These are phyloP conservation scores for Lacerta viridis DNA, from an alignment of 2,797 vertebrate genomes.

Conservation along the genomic window DNA sequence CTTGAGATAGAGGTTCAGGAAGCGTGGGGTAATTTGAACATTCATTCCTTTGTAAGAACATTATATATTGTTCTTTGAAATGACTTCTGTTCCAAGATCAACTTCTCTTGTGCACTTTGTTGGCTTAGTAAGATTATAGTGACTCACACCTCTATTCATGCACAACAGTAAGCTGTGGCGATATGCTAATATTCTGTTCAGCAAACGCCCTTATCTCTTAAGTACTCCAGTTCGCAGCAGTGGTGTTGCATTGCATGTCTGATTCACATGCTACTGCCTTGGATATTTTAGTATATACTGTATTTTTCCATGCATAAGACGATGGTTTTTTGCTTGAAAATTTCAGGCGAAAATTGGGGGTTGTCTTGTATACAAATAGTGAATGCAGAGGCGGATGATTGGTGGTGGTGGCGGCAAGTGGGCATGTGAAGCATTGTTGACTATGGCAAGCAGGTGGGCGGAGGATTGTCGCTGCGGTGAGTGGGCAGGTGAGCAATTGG, in stretches of 20 bases:
- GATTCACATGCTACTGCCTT: background rate
- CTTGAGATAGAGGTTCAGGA: background rate
- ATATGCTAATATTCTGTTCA: background rate
- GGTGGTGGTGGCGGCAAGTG: no score
- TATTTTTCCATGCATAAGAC: no score
- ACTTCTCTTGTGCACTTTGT: background rate
- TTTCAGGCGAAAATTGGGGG: no score
- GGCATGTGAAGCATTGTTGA: no score
- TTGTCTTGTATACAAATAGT: no score
- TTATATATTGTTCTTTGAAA: background rate
- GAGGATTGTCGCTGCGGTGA: no score
- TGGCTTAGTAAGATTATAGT: background rate
- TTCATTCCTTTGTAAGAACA: background rate
- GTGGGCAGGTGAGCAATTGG: no score
- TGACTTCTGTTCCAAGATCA: background rate
- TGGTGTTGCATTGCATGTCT: background rate
- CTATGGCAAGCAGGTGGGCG: no score
- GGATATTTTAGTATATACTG: no score
- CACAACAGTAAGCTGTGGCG: background rate
- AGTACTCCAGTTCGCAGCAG: background rate
- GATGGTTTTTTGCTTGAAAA: no score
- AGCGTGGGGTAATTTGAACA: background rate
- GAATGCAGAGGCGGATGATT: no score
- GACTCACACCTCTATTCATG: conserved; percentile 1
- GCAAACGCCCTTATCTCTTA: background rate